Percentiles rank a stretch among this genome's conserved stretches.
Evolutionary conservation across 2,888 invertebrate genomes (phyloP).

Genomic region (Napeogenes inachia): DNA sequence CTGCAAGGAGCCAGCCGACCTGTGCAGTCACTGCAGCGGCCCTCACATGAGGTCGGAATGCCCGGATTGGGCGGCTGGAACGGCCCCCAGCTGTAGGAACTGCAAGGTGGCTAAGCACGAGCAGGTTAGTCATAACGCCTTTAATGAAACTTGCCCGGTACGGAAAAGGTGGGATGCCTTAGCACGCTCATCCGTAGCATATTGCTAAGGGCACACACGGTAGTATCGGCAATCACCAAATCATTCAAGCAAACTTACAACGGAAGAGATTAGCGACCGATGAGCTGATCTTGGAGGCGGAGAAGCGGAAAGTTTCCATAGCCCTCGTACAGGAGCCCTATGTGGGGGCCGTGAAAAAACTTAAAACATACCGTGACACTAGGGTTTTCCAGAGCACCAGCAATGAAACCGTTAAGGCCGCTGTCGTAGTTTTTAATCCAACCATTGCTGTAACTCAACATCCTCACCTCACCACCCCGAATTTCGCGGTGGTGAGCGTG

Average conservation of each 20-base stretch:
- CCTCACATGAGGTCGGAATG: constrained; percentile 14
- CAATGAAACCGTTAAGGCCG: constrained; percentile 33
- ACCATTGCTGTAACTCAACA: constrained; percentile 25
- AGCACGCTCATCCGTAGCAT: constrained; percentile 21
- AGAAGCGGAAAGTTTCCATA: constrained; percentile 3
- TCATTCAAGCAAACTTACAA: constrained; percentile 34
- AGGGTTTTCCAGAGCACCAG: constrained; percentile 32
- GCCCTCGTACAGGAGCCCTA: constrained; percentile 40
- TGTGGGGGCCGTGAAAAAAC: constrained; percentile 25
- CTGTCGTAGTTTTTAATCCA: constrained; percentile 30
- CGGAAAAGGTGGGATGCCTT: constrained; percentile 31
- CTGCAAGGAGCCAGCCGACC: constrained; percentile 3
- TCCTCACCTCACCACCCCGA: constrained; percentile 33
- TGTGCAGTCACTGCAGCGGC: constrained; percentile 34
- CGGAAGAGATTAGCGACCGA: constrained; percentile 29
- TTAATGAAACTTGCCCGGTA: constrained; percentile 20
- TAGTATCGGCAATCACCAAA: not conserved
- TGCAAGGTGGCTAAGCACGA: constrained; percentile 13
- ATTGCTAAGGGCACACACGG: constrained; percentile 26
- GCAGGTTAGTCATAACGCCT: constrained; percentile 13
- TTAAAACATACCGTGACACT: constrained; percentile 27
- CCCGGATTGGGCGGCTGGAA: not conserved
- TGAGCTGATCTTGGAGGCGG: constrained; percentile 30
- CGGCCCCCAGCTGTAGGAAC: constrained; percentile 19
- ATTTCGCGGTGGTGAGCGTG: constrained; percentile 24